Percentiles rank a stretch among this genome's conserved stretches.
These are phyloP conservation scores for Cottoperca gobio DNA, from an alignment of 2,797 vertebrate species.

Conservation along the genomic window DNA sequence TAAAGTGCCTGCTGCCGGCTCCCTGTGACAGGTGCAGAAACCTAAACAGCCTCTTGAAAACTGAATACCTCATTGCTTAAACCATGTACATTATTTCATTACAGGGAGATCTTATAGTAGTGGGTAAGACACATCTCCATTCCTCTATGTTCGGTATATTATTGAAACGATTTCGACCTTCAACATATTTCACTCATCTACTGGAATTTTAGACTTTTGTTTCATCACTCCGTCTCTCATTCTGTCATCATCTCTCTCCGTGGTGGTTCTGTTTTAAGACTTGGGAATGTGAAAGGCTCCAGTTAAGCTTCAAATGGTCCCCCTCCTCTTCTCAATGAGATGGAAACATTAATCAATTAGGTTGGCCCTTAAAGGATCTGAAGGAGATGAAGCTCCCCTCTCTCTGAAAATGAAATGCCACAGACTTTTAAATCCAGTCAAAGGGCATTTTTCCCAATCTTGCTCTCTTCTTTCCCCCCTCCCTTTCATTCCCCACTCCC, in stretches of 20 bases:
- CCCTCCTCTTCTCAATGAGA: constrained; percentile 74
- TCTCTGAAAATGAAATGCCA: constrained; percentile 84
- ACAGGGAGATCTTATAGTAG: constrained; percentile 35
- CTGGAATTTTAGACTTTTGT: constrained; percentile 69
- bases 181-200: constrained; percentile 70
- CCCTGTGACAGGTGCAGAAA: constrained; percentile 75
- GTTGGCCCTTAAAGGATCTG: constrained; percentile 82
- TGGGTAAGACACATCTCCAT: constrained; percentile 16
- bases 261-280: constrained; percentile 72
- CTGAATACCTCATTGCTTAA: constrained; percentile 60
- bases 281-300: constrained; percentile 75
- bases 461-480: constrained; percentile 62
- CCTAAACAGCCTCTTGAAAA: constrained; percentile 69
- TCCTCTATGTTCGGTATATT: constrained; percentile 24
- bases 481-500: constrained; percentile 75
- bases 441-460: constrained; percentile 81
- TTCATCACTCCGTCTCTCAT: constrained; percentile 71
- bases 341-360: constrained; percentile 87
- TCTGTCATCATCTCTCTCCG: constrained; percentile 75
- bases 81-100: constrained; percentile 69
- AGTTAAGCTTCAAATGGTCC: constrained; percentile 77
- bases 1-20: constrained; percentile 65
- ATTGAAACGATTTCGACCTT: constrained; percentile 72
- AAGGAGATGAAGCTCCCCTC: constrained; percentile 82
- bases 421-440: constrained; percentile 84